These are phyloP conservation scores for Calidris pugnax DNA, from an alignment of 2,113 vertebrate genomes.

Conservation along the genomic window DNA sequence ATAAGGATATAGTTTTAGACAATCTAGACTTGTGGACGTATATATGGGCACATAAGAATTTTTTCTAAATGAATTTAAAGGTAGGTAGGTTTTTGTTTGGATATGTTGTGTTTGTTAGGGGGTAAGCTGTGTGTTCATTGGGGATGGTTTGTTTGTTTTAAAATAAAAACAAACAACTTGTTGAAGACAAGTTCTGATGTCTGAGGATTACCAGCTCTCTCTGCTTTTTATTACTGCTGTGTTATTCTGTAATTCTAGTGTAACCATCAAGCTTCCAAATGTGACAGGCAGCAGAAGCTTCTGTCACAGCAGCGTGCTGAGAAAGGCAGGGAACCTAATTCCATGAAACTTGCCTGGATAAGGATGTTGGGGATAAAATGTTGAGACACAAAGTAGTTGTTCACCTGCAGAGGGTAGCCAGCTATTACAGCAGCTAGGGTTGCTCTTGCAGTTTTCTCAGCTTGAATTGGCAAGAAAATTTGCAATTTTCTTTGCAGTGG, in stretches of 20 bases:
- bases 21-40: background rate
- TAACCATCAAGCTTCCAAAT: background rate
- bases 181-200: background rate
- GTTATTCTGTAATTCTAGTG: background rate
- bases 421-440: background rate
- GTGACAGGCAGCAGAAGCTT: background rate
- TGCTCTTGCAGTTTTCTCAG: background rate
- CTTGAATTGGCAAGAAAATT: background rate
- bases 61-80: background rate
- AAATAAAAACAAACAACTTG: background rate
- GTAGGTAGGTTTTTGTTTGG: background rate
- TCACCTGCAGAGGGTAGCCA: background rate
- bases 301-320: background rate
- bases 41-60: accelerated
- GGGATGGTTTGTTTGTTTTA: background rate
- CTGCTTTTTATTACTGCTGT: background rate
- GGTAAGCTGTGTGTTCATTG: background rate
- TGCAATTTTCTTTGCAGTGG: background rate
- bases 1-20: background rate
- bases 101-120: background rate
- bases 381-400: background rate
- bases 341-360: background rate
- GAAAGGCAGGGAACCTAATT: background rate
- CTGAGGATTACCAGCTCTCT: background rate
- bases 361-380: background rate